A percentile compares a stretch with the other conserved stretches of the same genome.
Evolutionary conservation across 2,797 vertebrate species (phyloP).

Genomic region (Enteromius thamalakanensis): DNA sequence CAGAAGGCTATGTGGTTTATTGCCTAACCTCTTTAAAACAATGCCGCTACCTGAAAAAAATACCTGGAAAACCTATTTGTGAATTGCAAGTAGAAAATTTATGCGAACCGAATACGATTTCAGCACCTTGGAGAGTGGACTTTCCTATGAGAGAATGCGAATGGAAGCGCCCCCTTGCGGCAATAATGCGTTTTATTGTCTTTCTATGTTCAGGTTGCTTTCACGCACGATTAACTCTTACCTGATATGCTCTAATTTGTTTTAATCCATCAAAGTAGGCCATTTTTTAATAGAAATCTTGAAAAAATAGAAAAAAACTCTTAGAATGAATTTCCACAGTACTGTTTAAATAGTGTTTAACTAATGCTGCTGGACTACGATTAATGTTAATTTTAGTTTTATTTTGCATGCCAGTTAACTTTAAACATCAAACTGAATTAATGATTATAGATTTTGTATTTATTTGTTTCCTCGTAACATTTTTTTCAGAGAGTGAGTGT

Average conservation of each 20-base stretch:
- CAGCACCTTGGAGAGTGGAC: conserved; percentile 33
- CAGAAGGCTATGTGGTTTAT: background rate
- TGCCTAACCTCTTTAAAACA: background rate
- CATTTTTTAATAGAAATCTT: background rate
- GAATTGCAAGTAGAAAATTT: too few relatives aligned
- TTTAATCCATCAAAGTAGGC: background rate
- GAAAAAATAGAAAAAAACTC: background rate
- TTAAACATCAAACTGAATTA: background rate
- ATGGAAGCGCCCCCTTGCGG: conserved; percentile 40
- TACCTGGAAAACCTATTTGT: background rate
- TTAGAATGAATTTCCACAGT: background rate
- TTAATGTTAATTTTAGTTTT: background rate
- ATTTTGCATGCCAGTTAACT: background rate
- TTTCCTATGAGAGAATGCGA: background rate
- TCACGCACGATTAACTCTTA: conserved; percentile 14
- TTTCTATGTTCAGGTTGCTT: background rate
- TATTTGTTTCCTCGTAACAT: background rate
- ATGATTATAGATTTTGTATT: background rate
- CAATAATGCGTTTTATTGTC: background rate
- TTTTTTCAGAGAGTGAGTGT: background rate
- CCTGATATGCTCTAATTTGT: conserved; percentile 12
- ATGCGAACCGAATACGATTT: background rate
- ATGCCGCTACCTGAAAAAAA: conserved; percentile 27
- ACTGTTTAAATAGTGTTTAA: background rate
- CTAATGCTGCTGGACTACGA: background rate